phyloP scores from a whole-genome alignment of 2,113 vertebrate species.

The Phoxinus phoxinus region DNA sequence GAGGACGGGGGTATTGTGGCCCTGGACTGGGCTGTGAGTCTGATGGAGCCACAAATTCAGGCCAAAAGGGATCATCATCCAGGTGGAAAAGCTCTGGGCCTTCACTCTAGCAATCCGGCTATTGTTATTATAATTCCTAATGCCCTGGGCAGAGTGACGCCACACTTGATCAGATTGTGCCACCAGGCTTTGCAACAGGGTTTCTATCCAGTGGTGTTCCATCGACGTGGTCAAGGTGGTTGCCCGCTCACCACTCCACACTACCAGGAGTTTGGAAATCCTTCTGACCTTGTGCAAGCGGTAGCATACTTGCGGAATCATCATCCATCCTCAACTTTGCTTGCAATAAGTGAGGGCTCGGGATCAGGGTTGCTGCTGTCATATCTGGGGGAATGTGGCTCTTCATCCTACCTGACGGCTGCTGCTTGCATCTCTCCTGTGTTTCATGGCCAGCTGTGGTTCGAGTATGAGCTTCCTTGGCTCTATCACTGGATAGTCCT shows the following conservation, averaged over 20 bases:
- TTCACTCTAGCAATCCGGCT: conserved; percentile 52
- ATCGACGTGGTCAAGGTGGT: conserved; percentile 77
- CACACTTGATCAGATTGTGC: conserved; percentile 77
- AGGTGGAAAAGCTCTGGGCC: conserved; percentile 47
- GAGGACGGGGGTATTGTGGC: conserved; percentile 79
- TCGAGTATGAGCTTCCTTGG: conserved; percentile 77
- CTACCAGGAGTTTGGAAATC: conserved; percentile 82
- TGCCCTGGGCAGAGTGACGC: conserved; percentile 77
- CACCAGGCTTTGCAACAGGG: conserved; percentile 75
- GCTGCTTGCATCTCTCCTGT: conserved; percentile 88
- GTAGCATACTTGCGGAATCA: conserved; percentile 80
- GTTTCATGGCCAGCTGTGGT: conserved; percentile 85
- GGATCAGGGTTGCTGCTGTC: conserved; percentile 86
- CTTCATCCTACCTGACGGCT: conserved; percentile 79
- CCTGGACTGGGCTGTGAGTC: conserved; percentile 82
- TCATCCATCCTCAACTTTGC: conserved; percentile 75
- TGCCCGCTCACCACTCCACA: conserved; percentile 76
- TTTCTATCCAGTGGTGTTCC: conserved; percentile 82
- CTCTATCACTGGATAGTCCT: conserved; percentile 80
- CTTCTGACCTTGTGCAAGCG: conserved; percentile 82
- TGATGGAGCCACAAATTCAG: conserved; percentile 53
- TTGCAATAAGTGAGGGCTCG: conserved; percentile 85
- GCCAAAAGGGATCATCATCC: conserved; percentile 53
- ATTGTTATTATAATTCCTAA: conserved; percentile 86
- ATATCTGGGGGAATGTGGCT: conserved; percentile 88